Evolutionary conservation across 2,113 vertebrate genomes (phyloP).

Genomic region (Crotophaga sulcirostris): DNA sequence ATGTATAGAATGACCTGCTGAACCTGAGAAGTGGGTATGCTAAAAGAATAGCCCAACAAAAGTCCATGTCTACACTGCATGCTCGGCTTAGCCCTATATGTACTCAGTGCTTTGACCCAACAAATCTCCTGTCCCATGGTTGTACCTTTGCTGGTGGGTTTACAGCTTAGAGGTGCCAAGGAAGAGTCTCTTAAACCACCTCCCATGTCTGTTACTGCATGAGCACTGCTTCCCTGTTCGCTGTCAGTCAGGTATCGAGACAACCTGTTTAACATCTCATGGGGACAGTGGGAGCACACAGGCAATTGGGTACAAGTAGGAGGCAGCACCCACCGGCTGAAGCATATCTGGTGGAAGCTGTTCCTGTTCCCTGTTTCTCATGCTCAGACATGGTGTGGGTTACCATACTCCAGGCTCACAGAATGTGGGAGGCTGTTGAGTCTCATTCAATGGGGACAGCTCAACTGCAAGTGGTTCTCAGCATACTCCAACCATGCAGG

Average conservation of each 20-base stretch:
- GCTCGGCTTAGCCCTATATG: neutral
- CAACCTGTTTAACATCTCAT: neutral
- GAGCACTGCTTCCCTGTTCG: neutral
- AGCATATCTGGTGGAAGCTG: neutral
- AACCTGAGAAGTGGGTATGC: neutral
- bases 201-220: neutral
- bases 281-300: neutral
- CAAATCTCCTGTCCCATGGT: neutral
- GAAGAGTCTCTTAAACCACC: neutral
- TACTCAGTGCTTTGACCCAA: neutral
- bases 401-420: neutral
- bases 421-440: neutral
- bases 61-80: neutral
- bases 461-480: neutral
- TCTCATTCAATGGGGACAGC: neutral
- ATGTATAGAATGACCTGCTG: neutral
- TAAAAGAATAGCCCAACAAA: neutral
- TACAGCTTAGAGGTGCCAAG: neutral
- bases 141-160: neutral
- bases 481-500: accelerated
- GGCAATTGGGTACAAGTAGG: neutral
- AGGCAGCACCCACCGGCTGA: neutral
- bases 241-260: neutral
- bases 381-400: accelerated
- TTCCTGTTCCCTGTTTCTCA: neutral